phyloP scores from a whole-genome alignment of 2,888 invertebrate genomes.

The Calliopum simillimum region DNA sequence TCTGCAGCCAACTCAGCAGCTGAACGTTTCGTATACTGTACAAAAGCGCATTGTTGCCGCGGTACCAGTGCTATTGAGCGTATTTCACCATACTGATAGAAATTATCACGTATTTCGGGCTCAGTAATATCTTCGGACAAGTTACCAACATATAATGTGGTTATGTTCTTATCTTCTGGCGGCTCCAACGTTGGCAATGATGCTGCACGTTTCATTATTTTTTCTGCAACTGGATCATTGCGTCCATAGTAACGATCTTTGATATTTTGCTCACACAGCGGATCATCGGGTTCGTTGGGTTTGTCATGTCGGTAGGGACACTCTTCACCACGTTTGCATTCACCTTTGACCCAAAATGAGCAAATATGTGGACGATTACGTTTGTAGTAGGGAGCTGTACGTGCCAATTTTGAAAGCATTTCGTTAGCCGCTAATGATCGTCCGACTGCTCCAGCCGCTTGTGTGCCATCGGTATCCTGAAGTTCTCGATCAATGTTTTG shows the following conservation, averaged over 20 bases:
- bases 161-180: slow-evolving; percentile 95
- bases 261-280: slow-evolving; percentile 92
- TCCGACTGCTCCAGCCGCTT: slow-evolving; percentile 73
- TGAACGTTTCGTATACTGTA: slow-evolving; percentile 91
- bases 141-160: slow-evolving; percentile 97
- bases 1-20: slow-evolving; percentile 96
- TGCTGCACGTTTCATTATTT: slow-evolving; percentile 85
- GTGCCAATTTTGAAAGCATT: slow-evolving; percentile 84
- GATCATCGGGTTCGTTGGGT: slow-evolving; percentile 94
- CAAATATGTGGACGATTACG: slow-evolving; percentile 92
- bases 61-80: slow-evolving; percentile 91
- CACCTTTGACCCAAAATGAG: slow-evolving; percentile 96
- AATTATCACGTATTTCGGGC: slow-evolving; percentile 93
- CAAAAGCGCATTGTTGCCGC: slow-evolving; percentile 96
- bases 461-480: slow-evolving; percentile 65
- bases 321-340: slow-evolving; percentile 93
- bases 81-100: slow-evolving; percentile 99
- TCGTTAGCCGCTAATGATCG: slow-evolving; percentile 81
- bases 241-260: slow-evolving; percentile 91
- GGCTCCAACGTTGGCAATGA: slow-evolving; percentile 95
- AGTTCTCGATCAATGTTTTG: slow-evolving; percentile 88
- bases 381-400: slow-evolving; percentile 93
- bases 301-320: slow-evolving; percentile 95
- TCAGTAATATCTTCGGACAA: slow-evolving; percentile 89
- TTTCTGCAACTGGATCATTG: slow-evolving; percentile 94